Evolutionary conservation across 2,797 vertebrate genomes (phyloP).

Genomic region (Siniperca undulata): DNA sequence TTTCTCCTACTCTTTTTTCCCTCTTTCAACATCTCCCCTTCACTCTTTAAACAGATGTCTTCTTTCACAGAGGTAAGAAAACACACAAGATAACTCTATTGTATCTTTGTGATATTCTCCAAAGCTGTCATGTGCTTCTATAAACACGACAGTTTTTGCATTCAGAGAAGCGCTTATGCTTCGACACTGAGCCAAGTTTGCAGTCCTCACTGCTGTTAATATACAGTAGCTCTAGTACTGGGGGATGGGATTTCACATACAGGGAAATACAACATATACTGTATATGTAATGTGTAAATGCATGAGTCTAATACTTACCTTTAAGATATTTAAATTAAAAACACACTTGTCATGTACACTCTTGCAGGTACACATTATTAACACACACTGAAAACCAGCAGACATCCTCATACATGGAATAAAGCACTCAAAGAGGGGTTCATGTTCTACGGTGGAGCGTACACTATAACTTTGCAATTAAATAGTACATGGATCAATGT

Average conservation of each 20-base stretch:
- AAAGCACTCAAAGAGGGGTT: slow-evolving; percentile 57
- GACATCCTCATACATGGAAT: slow-evolving; percentile 31
- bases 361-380: slow-evolving; percentile 24
- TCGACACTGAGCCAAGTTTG: slow-evolving; percentile 36
- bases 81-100: slow-evolving; percentile 39
- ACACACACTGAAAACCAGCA: slow-evolving; percentile 34
- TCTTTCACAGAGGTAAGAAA: slow-evolving; percentile 38
- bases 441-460: slow-evolving; percentile 42
- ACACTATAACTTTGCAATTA: slow-evolving; percentile 79
- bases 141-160: slow-evolving; percentile 67
- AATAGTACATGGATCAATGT: slow-evolving; percentile 84
- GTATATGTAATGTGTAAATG: slow-evolving; percentile 47
- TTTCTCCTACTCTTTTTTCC: neutral
- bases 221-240: slow-evolving; percentile 15
- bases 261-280: slow-evolving; percentile 24
- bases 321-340: slow-evolving; percentile 59
- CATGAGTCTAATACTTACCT: slow-evolving; percentile 44
- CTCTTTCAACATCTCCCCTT: slow-evolving; percentile 20
- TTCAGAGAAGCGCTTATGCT: slow-evolving; percentile 44
- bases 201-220: slow-evolving; percentile 36
- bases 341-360: slow-evolving; percentile 35
- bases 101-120: slow-evolving; percentile 41
- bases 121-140: slow-evolving; percentile 39
- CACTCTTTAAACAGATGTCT: slow-evolving; percentile 43
- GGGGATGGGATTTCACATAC: slow-evolving; percentile 26